Conservation (phyloP, 1,140 invertebrate species). For the Mizuhopecten yessoensis region DNA sequence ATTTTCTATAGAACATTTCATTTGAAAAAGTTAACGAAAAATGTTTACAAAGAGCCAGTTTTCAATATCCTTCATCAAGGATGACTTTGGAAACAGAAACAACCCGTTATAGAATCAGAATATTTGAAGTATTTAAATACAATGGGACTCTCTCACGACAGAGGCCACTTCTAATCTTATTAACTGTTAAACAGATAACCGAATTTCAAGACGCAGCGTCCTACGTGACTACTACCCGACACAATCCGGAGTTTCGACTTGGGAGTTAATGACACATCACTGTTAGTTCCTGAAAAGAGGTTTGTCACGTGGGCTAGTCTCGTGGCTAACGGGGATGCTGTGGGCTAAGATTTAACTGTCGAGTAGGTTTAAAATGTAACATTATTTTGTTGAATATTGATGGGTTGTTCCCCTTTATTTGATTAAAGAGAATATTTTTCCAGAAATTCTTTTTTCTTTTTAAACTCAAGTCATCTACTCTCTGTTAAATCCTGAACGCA, state of each 20-base stretch:
- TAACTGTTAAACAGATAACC: background rate
- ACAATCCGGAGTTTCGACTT: background rate
- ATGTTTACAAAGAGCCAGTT: conserved; percentile 32
- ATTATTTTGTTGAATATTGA: too few species aligned
- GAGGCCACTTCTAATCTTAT: background rate
- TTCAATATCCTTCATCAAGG: background rate
- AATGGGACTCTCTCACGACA: background rate
- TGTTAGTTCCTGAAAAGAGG: background rate
- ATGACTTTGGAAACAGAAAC: background rate
- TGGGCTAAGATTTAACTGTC: too few species aligned
- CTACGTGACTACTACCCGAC: background rate
- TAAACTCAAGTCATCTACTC: too few species aligned
- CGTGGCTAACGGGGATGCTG: too few species aligned
- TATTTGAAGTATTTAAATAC: background rate
- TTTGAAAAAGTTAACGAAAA: conserved; percentile 17
- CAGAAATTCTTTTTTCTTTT: too few species aligned
- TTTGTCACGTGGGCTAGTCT: background rate
- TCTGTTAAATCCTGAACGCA: too few species aligned
- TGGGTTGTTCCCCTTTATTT: too few species aligned
- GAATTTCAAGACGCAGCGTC: background rate
- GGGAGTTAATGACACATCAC: conserved; percentile 17
- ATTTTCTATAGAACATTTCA: background rate
- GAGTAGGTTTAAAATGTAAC: too few species aligned
- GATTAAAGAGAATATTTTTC: too few species aligned
- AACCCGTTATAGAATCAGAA: background rate